Evolutionary conservation across 2,888 invertebrate genomes (phyloP), one percentile per base, ranked within the genome.

Genomic region (Hirtodrosophila confusa): DNA sequence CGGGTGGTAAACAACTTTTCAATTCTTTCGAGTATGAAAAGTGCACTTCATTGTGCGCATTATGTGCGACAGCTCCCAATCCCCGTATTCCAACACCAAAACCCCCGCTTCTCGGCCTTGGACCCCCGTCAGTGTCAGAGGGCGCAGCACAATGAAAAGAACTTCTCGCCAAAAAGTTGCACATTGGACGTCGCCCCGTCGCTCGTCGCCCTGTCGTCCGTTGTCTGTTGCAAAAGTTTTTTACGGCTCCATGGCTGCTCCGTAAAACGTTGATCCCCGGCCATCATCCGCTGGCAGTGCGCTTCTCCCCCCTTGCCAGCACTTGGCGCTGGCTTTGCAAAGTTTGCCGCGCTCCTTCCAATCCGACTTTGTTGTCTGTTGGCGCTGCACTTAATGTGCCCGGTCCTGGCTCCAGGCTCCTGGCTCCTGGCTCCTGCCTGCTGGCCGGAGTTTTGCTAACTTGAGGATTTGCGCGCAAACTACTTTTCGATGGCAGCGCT

Each of bases 41-140:
- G 88, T 89, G 75, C 90, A 90, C 90, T 90, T 90, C 88, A 90
- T 89, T 90, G 82, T 88, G 87, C 84, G 86, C 83, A 90, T 90
- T 90, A 86, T 75, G 66, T 74, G 78, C 78, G 88, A 88, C 87
- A 83, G 85, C 73, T 70, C 43, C 65, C 63, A 66, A 62, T 35
- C 55, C 41, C 53, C n/a, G 7, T 31, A 7, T 31, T 35, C 6
- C 10, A 33, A 49, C 39, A 45, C 51, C 9, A 31, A 9, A 12
- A 41, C n/a, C 11, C 10, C 27, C 6, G 6, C 24, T 10, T 39
- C 31, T 17, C 24, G 58, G 11, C 71, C 50, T 65, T 76, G 67
- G 64, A 44, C 44, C 66, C 65, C 40, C 58, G 62, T 86, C 80
- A 84, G 85, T 80, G 80, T 74, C 75, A 75, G 78, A 74, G 85